These are phyloP conservation scores for Archaeoteleia sp. DNA, from an alignment of 2,888 invertebrate genomes.

Conservation along the genomic window DNA sequence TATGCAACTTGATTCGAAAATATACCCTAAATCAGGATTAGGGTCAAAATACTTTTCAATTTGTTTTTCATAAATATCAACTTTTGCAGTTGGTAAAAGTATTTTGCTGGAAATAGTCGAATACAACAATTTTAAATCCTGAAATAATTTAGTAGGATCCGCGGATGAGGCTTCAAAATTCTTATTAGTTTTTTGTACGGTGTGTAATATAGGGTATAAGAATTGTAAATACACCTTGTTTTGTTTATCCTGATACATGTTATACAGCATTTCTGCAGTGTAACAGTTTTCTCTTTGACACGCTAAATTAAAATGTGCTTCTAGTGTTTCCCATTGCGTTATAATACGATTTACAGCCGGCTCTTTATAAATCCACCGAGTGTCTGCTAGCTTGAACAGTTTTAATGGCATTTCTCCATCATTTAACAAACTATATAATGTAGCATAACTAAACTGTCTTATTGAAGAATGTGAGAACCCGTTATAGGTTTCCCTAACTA, in stretches of 20 bases:
- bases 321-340: constrained; percentile 62
- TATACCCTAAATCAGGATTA: too few relatives aligned
- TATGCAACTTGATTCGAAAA: too few relatives aligned
- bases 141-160: constrained; percentile 34
- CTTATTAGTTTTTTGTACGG: constrained; percentile 51
- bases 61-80: too few relatives aligned
- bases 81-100: constrained; percentile 5
- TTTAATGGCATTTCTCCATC: constrained; percentile 54
- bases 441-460: constrained; percentile 36
- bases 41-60: too few relatives aligned
- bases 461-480: constrained; percentile 48
- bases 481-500: constrained; percentile 57
- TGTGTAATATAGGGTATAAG: constrained; percentile 53
- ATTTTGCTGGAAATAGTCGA: constrained; percentile 9
- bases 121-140: constrained; percentile 23
- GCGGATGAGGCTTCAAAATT: constrained; percentile 31
- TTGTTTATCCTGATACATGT: constrained; percentile 59
- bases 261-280: constrained; percentile 59
- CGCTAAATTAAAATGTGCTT: constrained; percentile 56
- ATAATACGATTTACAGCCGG: constrained; percentile 59
- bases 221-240: constrained; percentile 58
- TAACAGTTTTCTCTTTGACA: constrained; percentile 60
- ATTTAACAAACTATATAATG: constrained; percentile 55
- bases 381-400: constrained; percentile 58
- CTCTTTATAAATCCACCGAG: constrained; percentile 59